Evolutionary conservation across 2,797 vertebrate species (phyloP).

Genomic region (Squalus acanthias): DNA sequence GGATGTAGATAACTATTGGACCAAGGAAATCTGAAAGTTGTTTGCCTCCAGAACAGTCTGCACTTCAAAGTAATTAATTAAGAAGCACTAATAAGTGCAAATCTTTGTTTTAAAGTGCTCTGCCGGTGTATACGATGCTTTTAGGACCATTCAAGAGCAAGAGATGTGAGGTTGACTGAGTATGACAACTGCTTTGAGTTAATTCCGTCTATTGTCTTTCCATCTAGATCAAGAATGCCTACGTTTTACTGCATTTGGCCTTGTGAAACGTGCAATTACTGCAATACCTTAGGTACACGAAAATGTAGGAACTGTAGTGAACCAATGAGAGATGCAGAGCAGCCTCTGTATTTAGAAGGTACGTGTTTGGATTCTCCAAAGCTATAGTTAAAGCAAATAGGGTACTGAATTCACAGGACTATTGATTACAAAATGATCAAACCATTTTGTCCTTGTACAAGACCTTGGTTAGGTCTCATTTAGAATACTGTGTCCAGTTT

Average conservation of each 20-base stretch:
- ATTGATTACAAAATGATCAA: not conserved
- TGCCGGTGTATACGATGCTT: not conserved
- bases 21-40: not conserved
- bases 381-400: not conserved
- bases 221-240: slow-evolving; percentile 14
- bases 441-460: not conserved
- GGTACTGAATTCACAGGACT: not conserved
- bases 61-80: not conserved
- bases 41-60: not conserved
- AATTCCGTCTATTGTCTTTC: not conserved
- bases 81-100: not conserved
- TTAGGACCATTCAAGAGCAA: not conserved
- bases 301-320: slow-evolving; percentile 31
- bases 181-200: not conserved
- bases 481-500: not conserved
- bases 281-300: slow-evolving; percentile 23
- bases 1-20: not conserved
- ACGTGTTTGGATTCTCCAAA: not conserved
- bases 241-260: slow-evolving; percentile 39
- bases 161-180: not conserved
- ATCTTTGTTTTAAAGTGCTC: not conserved
- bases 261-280: slow-evolving; percentile 38
- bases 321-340: not conserved
- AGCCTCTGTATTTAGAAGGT: slow-evolving; percentile 21
- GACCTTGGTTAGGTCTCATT: not conserved